Evolutionary conservation across 2,113 vertebrate genomes (phyloP), one percentile per base, ranked within the genome.

Genomic region (Chaetodon trifascialis): DNA sequence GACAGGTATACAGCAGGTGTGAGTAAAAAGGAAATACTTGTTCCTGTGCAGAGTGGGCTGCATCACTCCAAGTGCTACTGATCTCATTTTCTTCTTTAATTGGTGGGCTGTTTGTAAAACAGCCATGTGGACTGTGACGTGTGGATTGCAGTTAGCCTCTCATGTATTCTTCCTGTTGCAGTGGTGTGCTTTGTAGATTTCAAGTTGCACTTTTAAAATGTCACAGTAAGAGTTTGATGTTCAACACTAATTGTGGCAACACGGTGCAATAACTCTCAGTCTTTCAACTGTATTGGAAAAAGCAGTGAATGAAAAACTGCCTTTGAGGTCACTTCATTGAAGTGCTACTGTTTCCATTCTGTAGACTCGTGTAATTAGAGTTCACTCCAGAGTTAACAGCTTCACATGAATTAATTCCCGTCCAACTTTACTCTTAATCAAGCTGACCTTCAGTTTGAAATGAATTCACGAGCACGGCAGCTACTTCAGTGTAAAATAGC

Each of bases 1-100:
- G 92, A 93, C 91, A 93, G 86, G 85, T 88, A 91, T 87, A 92
- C 87, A 82, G 86, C 83, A 90, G 89, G 90, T 91, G 82, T 73
- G 88, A 82, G 88, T 89, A 79, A 86, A 89, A 87, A 73, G 21
- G 80, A 90, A 82, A 77, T 42, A 67, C 62, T 80, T 88, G 65
- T 82, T 67, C 59, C 73, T 54, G 55, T 52, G 44, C 63, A 73
- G 65, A 73, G 62, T 52, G 36, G 70, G 30, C 56, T 65, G 85
- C 14, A 65, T 79, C 69, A 23, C 30, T 62, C 44, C 42, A 40
- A 72, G 47, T 80, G 80, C 86, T 77, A 87, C 73, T 77, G 68
- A 81, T 82, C 65, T 60, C 16, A 12, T 56, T 64, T 63, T 19
- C 2, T 1, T 38, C 38, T 49, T 3, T 8, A 55, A 34, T 69